Evolutionary conservation across 2,113 vertebrate species (phyloP), one percentile per base, ranked within the genome.

Genomic region (Tyto alba): DNA sequence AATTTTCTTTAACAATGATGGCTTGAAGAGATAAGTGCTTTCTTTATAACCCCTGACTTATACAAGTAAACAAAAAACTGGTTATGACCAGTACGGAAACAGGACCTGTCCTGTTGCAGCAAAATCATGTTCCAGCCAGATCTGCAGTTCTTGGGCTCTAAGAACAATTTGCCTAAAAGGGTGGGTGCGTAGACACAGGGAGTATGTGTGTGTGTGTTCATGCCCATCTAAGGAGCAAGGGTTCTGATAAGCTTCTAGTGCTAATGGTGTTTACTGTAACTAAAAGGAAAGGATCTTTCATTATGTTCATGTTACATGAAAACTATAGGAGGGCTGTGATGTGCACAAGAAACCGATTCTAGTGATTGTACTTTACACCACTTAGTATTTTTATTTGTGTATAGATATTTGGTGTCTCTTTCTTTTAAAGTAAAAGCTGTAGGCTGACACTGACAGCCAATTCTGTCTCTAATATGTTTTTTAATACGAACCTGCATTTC

Each of bases 291-390:
- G 40, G n/a, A 8, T 16, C 80, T 32, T 71, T 27, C 16, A 0
- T 62, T 29, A 5, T 6, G 21, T 48, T 66, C 63, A 3, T 0
- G 0, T 25, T 21, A 3, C 22, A 2, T 25, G 43, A n/a, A 55
- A 75, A 13, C 36, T 7, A 2, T 1, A 34, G 43, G 73, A 47
- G 10, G 18, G 59, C 45, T 56, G 63, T 4, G 18, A 9, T 16
- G 17, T 8, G 27, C 43, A 53, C 41, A 16, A 82, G 59, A 30
- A 73, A 40, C 6, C 0, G 0, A 6, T n/a, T 13, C 32, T 40
- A 3, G 32, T 5, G 52, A 6, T 32, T 29, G 47, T 18, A 5
- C 5, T 68, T 68, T 47, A 57, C 7, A 16, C 29, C 18, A 10
- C 57, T 48, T 34, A 9, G 16, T 10, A 4, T 32, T 75, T 84